phyloP scores from a whole-genome alignment of 2,113 vertebrate genomes.

The Okapia johnstoni region DNA sequence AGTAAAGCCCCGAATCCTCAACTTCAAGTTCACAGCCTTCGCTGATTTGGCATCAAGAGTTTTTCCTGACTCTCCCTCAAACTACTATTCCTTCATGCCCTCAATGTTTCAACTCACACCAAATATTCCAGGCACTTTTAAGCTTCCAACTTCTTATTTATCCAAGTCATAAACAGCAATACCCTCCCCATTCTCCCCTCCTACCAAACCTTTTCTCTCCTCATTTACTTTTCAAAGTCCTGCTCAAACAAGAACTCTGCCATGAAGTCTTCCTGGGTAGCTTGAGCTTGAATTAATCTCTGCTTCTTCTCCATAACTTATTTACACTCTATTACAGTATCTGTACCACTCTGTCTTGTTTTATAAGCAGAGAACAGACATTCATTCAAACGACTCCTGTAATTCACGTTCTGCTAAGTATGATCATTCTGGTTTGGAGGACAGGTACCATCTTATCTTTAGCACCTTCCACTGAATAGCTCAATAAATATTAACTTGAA shows the following conservation, averaged over 20 bases:
- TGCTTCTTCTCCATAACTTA: neutral
- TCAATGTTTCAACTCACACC: neutral
- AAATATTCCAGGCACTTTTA: neutral
- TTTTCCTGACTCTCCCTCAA: neutral
- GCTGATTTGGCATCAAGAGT: neutral
- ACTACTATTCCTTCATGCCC: neutral
- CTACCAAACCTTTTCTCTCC: neutral
- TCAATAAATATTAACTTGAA: neutral
- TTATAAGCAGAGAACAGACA: neutral
- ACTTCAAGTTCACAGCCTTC: neutral
- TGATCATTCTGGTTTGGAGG: neutral
- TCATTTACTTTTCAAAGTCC: neutral
- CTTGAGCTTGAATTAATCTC: neutral
- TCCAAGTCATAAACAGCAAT: neutral
- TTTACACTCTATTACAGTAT: neutral
- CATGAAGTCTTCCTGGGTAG: neutral
- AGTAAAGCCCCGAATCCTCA: neutral
- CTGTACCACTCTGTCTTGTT: neutral
- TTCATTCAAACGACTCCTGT: neutral
- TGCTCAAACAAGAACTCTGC: neutral
- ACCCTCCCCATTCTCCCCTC: neutral
- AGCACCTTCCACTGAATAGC: neutral
- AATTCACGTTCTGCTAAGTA: neutral
- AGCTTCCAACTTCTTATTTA: neutral
- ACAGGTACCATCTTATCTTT: neutral